Evolutionary conservation across 2,113 vertebrate species (phyloP).

Genomic region (Agelaius tricolor): DNA sequence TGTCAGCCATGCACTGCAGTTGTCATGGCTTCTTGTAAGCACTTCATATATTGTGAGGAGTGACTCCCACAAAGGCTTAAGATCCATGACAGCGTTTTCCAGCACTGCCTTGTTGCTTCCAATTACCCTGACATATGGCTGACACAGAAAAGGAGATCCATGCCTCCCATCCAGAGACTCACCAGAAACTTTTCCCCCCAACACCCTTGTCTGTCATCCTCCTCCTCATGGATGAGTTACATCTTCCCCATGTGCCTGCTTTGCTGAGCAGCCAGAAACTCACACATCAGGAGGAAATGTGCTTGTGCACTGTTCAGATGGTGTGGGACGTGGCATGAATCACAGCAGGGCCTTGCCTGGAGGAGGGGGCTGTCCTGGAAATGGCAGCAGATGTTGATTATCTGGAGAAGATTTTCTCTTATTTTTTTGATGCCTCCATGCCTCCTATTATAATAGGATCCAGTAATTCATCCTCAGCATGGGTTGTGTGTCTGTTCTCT

Average conservation of each 20-base stretch:
- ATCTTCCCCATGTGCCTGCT: neutral
- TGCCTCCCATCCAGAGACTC: neutral
- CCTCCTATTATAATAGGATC: neutral
- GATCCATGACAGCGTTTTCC: neutral
- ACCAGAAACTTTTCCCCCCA: neutral
- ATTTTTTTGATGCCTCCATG: neutral
- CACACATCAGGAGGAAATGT: neutral
- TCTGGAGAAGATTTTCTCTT: neutral
- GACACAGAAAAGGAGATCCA: neutral
- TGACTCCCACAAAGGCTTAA: constrained; percentile 29
- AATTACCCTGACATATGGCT: constrained; percentile 5
- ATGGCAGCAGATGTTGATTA: constrained; percentile 38
- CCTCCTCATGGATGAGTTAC: neutral
- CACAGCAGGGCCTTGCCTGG: neutral
- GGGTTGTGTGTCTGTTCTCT: neutral
- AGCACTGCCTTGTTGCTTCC: neutral
- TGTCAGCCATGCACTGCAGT: neutral
- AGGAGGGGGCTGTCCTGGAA: neutral
- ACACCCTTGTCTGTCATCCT: neutral
- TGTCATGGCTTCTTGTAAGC: neutral
- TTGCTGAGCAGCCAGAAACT: neutral
- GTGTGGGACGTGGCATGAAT: neutral
- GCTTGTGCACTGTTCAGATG: neutral
- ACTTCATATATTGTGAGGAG: neutral
- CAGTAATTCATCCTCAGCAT: constrained; percentile 19